Evolutionary conservation across 2,888 invertebrate species (phyloP).

Genomic region (Melieria picta): DNA sequence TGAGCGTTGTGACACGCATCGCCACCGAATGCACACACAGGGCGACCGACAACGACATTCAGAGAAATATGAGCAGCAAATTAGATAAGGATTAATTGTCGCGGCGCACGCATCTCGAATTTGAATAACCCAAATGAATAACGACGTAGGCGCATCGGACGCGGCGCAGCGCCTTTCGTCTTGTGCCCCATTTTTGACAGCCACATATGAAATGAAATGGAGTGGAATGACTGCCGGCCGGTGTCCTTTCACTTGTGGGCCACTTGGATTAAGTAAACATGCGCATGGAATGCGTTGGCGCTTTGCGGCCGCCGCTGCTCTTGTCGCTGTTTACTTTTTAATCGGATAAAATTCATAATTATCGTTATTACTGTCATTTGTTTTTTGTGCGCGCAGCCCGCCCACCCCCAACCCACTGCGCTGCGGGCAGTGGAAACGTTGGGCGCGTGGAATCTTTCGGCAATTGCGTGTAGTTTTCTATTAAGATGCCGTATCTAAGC

Average conservation of each 20-base stretch:
- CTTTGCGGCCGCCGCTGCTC: constrained; percentile 28
- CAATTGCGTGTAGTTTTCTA: constrained; percentile 61
- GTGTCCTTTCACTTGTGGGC: constrained; percentile 1
- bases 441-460: too few relatives aligned
- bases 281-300: constrained; percentile 39
- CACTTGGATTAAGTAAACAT: constrained; percentile 18
- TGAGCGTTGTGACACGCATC: constrained; percentile 51
- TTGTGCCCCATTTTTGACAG: not conserved
- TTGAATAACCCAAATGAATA: constrained; percentile 43
- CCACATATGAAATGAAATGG: not conserved
- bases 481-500: constrained; percentile 59
- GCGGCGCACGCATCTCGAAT: constrained; percentile 57
- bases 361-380: constrained; percentile 66
- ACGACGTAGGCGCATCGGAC: constrained; percentile 7
- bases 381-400: constrained; percentile 25
- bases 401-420: not conserved
- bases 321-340: constrained; percentile 50
- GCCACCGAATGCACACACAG: constrained; percentile 19
- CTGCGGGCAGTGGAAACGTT: too few relatives aligned
- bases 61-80: constrained; percentile 41
- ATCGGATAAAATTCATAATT: constrained; percentile 67
- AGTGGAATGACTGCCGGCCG: not conserved
- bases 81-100: constrained; percentile 63
- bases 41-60: not conserved
- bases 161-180: not conserved